Base-by-base conservation (phyloP, 2,113 vertebrate genomes). In the Cettia cetti region DNA sequence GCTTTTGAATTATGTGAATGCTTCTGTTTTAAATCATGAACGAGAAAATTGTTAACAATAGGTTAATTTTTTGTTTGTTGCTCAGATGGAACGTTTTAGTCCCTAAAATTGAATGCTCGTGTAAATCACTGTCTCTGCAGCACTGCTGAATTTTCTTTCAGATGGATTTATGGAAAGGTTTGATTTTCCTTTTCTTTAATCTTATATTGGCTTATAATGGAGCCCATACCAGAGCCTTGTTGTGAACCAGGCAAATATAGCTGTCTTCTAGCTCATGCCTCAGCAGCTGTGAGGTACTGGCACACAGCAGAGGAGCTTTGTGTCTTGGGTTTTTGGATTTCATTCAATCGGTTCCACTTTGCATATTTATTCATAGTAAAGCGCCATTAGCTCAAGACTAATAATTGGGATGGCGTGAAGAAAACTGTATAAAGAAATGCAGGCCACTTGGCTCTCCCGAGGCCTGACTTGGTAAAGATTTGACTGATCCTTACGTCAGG, bases 21-120 rank as follows among this genome's bases (percentile, higher is more conserved):
- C 37, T 93, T 72, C 89, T 96, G 85, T 77, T 96, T 95, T 47
- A 74, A 95, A 95, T 96, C 91, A 93, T 1, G 63, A 57, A 66
- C 3, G 9, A 71, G 82, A 95, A 90, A 83, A 94, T 81, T 30
- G 56, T 49, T 64, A 88, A 83, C 90, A 92, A 83, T 92, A 78
- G 64, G 40, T 94, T 86, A 82, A 83, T 92, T 70, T 93, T 92
- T 44, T 90, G 47, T 72, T 91, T 80, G 68, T 44, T 66, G 57
- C 39, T 93, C 82, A 66, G 52, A 88, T 89, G 71, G 35, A 39
- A 49, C 21, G 7, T 59, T 74, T 88, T 26, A 81, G 27, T 70
- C 71, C 42, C 75, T 88, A 35, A 88, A 92, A 93, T 23, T n/a
- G 35, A 74, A 57, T 37, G 24, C 71, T 79, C 52, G 59, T 35